Conservation (phyloP, 2,888 invertebrate species). For the Laothoe populi region DNA sequence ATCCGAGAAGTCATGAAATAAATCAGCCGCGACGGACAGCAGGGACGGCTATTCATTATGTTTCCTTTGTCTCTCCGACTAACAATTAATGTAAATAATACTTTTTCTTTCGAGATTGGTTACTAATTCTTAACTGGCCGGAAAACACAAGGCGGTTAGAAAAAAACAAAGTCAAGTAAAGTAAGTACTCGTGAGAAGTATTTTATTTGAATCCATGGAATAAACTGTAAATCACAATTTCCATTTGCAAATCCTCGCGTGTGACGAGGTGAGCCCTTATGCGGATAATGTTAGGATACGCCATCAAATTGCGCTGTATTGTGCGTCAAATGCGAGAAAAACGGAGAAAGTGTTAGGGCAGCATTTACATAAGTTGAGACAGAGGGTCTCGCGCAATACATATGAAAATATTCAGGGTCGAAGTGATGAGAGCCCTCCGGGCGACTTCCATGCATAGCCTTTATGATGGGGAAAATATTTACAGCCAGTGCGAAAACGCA, state of each 20-base stretch:
- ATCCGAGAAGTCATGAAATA: constrained; percentile 84
- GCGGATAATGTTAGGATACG: constrained; percentile 72
- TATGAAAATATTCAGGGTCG: constrained; percentile 81
- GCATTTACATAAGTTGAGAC: constrained; percentile 83
- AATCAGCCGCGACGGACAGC: constrained; percentile 82
- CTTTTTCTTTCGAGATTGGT: constrained; percentile 44
- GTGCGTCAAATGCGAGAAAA: constrained; percentile 81
- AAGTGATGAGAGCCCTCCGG: constrained; percentile 79
- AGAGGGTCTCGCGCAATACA: constrained; percentile 74
- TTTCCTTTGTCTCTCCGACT: constrained; percentile 73
- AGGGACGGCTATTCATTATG: constrained; percentile 78
- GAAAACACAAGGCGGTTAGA: constrained; percentile 24
- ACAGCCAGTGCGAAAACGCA: constrained; percentile 70
- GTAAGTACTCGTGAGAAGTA: constrained; percentile 28
- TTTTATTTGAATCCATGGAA: constrained; percentile 56
- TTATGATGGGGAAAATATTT: constrained; percentile 80
- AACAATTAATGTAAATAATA: constrained; percentile 73
- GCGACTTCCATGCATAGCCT: constrained; percentile 72
- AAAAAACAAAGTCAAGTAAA: constrained; percentile 31
- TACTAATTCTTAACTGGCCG: constrained; percentile 29
- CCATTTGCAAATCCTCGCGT: constrained; percentile 62
- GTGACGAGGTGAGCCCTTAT: constrained; percentile 61
- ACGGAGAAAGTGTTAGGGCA: constrained; percentile 80
- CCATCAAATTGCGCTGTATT: constrained; percentile 81
- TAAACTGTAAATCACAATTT: constrained; percentile 69